phyloP scores from a whole-genome alignment of 2,888 invertebrate genomes.

The Anorthoa munda region DNA sequence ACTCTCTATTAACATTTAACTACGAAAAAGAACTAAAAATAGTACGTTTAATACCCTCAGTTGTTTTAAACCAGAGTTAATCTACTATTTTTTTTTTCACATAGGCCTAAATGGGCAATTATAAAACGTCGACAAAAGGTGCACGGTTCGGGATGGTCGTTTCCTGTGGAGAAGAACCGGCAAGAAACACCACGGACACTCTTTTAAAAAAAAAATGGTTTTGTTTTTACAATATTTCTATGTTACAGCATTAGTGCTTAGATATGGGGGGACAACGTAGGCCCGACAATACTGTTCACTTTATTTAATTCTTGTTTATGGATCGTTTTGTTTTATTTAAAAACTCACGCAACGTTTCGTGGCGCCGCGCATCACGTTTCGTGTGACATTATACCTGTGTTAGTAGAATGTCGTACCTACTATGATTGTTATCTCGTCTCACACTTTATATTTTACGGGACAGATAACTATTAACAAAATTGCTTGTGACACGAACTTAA shows the following conservation, averaged over 20 bases:
- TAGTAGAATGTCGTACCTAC: conserved; percentile 20
- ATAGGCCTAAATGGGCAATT: too few species aligned
- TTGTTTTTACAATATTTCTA: too few species aligned
- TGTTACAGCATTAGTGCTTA: too few species aligned
- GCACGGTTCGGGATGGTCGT: too few species aligned
- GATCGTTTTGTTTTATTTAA: conserved; percentile 27
- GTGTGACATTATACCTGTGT: conserved; percentile 32
- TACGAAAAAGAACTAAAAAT: conserved; percentile 45
- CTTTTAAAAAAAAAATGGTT: too few species aligned
- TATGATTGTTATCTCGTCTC: conserved; percentile 55
- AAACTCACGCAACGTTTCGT: neutral
- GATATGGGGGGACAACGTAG: too few species aligned
- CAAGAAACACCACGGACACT: too few species aligned
- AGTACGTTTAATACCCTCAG: conserved; percentile 6
- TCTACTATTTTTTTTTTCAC: too few species aligned
- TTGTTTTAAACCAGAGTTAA: conserved; percentile 29
- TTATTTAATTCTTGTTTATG: conserved; percentile 26
- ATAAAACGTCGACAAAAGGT: too few species aligned
- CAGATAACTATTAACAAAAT: conserved; percentile 57
- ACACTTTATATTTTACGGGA: conserved; percentile 48
- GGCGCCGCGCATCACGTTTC: conserved; percentile 25
- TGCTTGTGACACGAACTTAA: conserved; percentile 54
- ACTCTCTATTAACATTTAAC: conserved; percentile 52
- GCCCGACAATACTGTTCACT: too few species aligned
- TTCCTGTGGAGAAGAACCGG: too few species aligned